Conservation (phyloP, 2,113 vertebrate species). For the Amazona guildingii region DNA sequence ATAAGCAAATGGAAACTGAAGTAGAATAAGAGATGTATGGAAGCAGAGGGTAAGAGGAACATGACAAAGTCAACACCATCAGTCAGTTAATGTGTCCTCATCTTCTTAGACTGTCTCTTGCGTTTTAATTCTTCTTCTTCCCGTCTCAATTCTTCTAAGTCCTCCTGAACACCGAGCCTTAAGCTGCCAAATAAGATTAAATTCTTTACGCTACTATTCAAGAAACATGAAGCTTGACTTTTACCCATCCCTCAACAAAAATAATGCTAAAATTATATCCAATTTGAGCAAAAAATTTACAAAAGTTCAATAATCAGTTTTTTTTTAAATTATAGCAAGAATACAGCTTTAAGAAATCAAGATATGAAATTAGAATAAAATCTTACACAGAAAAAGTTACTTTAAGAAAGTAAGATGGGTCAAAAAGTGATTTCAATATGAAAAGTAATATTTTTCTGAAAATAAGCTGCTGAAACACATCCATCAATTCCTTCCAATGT, state of each 20-base stretch:
- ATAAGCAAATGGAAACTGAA: conserved; percentile 66
- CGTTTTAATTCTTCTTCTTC: conserved; percentile 85
- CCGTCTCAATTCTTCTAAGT: conserved; percentile 85
- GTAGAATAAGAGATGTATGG: conserved; percentile 34
- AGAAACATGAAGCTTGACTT: neutral
- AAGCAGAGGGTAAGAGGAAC: conserved; percentile 50
- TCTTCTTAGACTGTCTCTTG: conserved; percentile 79
- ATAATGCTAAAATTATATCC: neutral
- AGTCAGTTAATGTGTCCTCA: conserved; percentile 75
- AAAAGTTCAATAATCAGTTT: neutral
- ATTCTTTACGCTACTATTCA: conserved; percentile 3
- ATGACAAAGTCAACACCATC: neutral
- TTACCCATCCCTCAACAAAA: neutral
- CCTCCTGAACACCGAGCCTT: conserved; percentile 87
- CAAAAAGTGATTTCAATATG: neutral
- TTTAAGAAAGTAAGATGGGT: neutral
- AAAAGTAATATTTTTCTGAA: neutral
- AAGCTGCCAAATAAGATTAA: conserved; percentile 74
- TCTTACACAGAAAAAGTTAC: neutral
- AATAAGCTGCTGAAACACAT: neutral
- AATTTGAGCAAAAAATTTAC: neutral
- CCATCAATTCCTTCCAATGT: neutral
- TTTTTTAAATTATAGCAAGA: neutral
- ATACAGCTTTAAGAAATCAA: neutral
- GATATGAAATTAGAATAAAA: neutral